Conservation (phyloP, 2,888 invertebrate genomes). For the Rhyacophila evoluta region DNA sequence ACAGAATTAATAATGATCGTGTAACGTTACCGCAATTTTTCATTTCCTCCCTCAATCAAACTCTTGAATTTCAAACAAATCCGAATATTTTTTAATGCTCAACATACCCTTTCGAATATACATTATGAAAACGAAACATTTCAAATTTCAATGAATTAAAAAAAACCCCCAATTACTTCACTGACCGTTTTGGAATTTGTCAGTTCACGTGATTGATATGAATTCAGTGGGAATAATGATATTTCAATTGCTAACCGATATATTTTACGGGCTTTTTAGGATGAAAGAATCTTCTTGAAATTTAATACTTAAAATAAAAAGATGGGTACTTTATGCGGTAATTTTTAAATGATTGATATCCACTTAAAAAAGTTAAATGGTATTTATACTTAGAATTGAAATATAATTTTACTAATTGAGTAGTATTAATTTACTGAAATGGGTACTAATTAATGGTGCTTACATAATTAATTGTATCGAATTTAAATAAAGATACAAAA, state of each 20-base stretch:
- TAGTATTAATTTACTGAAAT: too few species aligned
- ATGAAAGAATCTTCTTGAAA: too few species aligned
- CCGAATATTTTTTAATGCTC: conserved; percentile 1
- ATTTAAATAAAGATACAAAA: too few species aligned
- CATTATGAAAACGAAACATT: not conserved
- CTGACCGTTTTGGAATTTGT: not conserved
- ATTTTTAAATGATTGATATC: too few species aligned
- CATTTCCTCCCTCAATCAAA: conserved; percentile 24
- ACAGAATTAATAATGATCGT: conserved; percentile 48
- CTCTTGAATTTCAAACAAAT: conserved; percentile 22
- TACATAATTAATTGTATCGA: too few species aligned
- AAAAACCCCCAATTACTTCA: not conserved
- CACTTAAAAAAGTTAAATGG: too few species aligned
- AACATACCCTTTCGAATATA: not conserved
- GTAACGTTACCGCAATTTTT: conserved; percentile 28
- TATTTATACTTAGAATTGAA: too few species aligned
- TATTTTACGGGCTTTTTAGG: not conserved
- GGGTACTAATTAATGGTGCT: too few species aligned
- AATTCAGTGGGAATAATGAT: not conserved
- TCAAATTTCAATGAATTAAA: not conserved
- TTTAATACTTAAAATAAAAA: too few species aligned
- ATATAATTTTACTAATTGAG: too few species aligned
- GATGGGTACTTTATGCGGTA: too few species aligned
- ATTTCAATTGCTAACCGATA: not conserved
- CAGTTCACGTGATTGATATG: not conserved